Conservation (phyloP, 2,797 vertebrate genomes). For the Squalus acanthias region DNA sequence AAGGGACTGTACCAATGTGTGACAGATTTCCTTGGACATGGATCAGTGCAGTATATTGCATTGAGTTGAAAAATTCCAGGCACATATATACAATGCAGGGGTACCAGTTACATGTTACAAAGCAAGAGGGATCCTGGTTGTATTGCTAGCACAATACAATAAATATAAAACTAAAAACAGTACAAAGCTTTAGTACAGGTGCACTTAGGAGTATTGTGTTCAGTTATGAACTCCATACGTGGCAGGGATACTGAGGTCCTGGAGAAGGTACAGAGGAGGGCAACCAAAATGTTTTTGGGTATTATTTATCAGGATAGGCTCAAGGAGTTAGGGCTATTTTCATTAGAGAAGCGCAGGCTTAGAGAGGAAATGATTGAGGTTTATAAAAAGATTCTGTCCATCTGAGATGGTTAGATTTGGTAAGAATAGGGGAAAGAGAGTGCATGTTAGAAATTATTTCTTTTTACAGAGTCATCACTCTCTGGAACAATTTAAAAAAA, state of each 20-base stretch:
- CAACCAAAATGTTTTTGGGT: neutral
- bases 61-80: neutral
- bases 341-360: neutral
- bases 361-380: neutral
- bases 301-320: neutral
- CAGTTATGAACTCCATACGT: no score
- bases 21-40: neutral
- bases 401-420: neutral
- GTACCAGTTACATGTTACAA: neutral
- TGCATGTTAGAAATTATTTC: neutral
- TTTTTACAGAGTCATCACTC: neutral
- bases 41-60: neutral
- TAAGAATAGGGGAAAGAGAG: neutral
- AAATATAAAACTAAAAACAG: no score
- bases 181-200: no score
- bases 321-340: neutral
- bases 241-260: neutral
- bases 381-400: neutral
- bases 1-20: neutral
- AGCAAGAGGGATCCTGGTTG: neutral
- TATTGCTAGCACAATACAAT: neutral
- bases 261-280: neutral
- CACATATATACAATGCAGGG: neutral
- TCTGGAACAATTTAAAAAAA: no score
- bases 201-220: no score